Evolutionary conservation across 2,113 vertebrate genomes (phyloP), one percentile per base, ranked within the genome.

Genomic region (Syngnathus typhle): DNA sequence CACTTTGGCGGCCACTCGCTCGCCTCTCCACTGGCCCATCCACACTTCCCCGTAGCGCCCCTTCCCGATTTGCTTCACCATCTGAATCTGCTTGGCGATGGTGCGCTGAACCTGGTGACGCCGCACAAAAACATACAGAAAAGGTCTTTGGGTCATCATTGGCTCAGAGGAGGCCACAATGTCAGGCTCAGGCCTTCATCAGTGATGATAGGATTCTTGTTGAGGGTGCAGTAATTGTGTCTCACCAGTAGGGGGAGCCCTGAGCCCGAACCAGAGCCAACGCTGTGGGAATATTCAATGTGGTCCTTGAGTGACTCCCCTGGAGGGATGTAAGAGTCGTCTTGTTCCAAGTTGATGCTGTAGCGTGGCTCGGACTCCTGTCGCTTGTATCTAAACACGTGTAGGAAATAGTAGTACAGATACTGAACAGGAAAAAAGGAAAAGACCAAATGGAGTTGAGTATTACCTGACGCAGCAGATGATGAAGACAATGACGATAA

Each of bases 171-270:
- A 27, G 27, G 27, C 27, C 27, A 27, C 27, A 27, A 27, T 27
- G 27, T 27, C n/a, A n/a, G n/a, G n/a, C n/a, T n/a, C n/a, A n/a
- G n/a, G n/a, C n/a, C n/a, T n/a, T 27, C 27, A 27, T 27, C 27
- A 27, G 27, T 27, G 27, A 27, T 27, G 27, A 27, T 27, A 27
- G 54, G 5, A 13, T 12, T 27, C 60, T 16, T 8, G 60, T 1
- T n/a, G 9, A 56, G 6, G 27, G 46, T 83, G 84, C 59, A 74
- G 4, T 80, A 66, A 2, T 18, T 3, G 38, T 1, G 10, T 88
- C 93, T 81, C 88, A 99, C 97, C 97, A 99, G 94, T 76, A 98
- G 95, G 93, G 97, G 97, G 94, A 99, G 96, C 68, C 96, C 96
- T 7, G 97, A 99, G 15, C 97, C 97, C 4, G 96, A 98, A 64